Evolutionary conservation across 2,888 invertebrate genomes (phyloP).

Genomic region (Andrena camellia): DNA sequence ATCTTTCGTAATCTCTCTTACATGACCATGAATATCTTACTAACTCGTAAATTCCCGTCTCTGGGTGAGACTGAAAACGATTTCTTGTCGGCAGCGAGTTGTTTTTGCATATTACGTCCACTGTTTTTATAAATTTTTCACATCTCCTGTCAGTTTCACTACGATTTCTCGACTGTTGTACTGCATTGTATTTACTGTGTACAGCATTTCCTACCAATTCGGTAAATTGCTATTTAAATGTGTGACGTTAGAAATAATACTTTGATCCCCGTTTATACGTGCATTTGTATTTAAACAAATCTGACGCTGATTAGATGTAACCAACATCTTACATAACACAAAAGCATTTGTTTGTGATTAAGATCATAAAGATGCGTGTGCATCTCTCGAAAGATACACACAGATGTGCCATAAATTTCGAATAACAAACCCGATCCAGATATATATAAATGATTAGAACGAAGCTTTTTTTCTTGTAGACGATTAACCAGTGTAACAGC

Average conservation of each 20-base stretch:
- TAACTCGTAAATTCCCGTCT: constrained; percentile 26
- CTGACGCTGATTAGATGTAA: constrained; percentile 45
- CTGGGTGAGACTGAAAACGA: not conserved
- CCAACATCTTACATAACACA: constrained; percentile 75
- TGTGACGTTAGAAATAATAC: not conserved
- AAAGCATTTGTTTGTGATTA: constrained; percentile 52
- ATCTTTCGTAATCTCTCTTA: constrained; percentile 50
- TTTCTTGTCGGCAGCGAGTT: not conserved
- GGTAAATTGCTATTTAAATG: constrained; percentile 11
- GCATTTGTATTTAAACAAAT: constrained; percentile 65
- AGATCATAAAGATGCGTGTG: constrained; percentile 10
- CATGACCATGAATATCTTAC: constrained; percentile 43
- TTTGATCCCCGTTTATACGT: constrained; percentile 15
- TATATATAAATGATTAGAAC: not conserved
- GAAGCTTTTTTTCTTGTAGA: not conserved
- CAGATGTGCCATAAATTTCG: constrained; percentile 3
- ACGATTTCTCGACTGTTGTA: constrained; percentile 17
- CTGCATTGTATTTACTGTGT: constrained; percentile 18
- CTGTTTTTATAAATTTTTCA: constrained; percentile 1
- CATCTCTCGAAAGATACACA: constrained; percentile 2
- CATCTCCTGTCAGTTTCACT: constrained; percentile 49
- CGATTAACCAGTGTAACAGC: not conserved
- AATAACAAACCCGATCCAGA: not conserved
- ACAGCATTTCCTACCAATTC: not conserved
- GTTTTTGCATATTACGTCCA: not conserved